Evolutionary conservation across 2,888 invertebrate genomes (phyloP), one percentile per base, ranked within the genome.

Genomic region (Drosophila diplacantha): DNA sequence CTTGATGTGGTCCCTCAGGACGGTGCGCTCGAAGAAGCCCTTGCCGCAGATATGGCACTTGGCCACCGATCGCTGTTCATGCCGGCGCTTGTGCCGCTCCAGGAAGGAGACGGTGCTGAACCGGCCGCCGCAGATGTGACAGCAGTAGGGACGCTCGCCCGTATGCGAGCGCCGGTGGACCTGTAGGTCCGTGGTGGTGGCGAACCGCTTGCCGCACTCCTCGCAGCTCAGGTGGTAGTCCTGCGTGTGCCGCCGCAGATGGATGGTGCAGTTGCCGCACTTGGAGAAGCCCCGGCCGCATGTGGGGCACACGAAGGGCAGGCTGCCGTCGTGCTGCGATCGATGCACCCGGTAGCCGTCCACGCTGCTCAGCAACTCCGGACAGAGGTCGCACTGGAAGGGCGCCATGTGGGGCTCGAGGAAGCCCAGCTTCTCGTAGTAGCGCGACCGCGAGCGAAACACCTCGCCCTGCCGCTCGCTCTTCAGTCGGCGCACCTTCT

Each of bases 91-190:
- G 38, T 71, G 71, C 0, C 65, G 56, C 16, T 55, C 65, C 18
- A 73, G 61, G 26, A 60, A 60, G 22, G 71, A 64, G 22, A 26
- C 35, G 5, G 56, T 73, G 47, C 39, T 46, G 9, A 73, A 72
- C 3, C 73, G 73, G 5, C 39, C 9, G 8, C 70, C 71, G 16
- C 71, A 73, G 5, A 73, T 54, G 26, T 72, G 65, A 16, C 71
- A 73, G 52, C 71, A 73, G n/a, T 57, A 69, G 20, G 73, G 73
- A 14, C 73, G 51, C 34, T 71, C 71, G 3, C 71, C 71, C 12
- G 71, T 73, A 20, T 71, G 71, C 12, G 46, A 35, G 0, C 73
- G 64, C 0, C 47, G 70, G 22, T 73, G 73, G 8, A 65, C 60
- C 11, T 41, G 47, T 2, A 73, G 54, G 22, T 73, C 65, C 0